These are phyloP conservation scores for Dendroctonus valens DNA, from an alignment of 1,140 invertebrate genomes.

Conservation along the genomic window DNA sequence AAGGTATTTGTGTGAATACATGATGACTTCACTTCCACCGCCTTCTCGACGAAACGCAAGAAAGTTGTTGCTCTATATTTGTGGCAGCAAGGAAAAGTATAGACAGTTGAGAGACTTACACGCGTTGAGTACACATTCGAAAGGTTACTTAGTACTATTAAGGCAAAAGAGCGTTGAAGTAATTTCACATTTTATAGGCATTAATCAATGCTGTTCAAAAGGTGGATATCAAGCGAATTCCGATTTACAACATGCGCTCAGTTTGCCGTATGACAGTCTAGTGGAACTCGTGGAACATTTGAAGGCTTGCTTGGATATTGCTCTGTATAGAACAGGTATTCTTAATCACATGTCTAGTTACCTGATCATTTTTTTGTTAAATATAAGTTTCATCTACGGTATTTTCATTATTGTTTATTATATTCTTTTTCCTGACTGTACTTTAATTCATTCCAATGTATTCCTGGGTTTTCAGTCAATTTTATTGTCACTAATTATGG, in stretches of 20 bases:
- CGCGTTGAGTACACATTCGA: constrained; percentile 79
- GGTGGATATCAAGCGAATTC: constrained; percentile 58
- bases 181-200: constrained; percentile 40
- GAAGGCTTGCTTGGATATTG: constrained; percentile 91
- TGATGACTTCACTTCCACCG: constrained; percentile 88
- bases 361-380: background rate
- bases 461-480: no score
- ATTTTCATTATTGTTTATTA: no score
- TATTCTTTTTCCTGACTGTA: no score
- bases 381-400: no score
- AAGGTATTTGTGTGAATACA: constrained; percentile 88
- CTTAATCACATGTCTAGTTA: background rate
- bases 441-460: no score
- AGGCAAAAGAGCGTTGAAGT: background rate
- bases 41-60: constrained; percentile 77
- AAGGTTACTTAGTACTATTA: constrained; percentile 42
- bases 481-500: no score
- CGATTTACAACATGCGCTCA: constrained; percentile 49
- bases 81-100: constrained; percentile 95
- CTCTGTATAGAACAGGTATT: constrained; percentile 70
- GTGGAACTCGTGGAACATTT: constrained; percentile 93
- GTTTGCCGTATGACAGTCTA: constrained; percentile 81
- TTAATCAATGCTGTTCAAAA: constrained; percentile 59
- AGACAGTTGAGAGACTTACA: constrained; percentile 90
- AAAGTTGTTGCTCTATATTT: constrained; percentile 89